Percentiles rank a stretch among this genome's conserved stretches.
These are phyloP conservation scores for Brenthis daphne DNA, from an alignment of 2,888 invertebrate genomes.

Conservation along the genomic window DNA sequence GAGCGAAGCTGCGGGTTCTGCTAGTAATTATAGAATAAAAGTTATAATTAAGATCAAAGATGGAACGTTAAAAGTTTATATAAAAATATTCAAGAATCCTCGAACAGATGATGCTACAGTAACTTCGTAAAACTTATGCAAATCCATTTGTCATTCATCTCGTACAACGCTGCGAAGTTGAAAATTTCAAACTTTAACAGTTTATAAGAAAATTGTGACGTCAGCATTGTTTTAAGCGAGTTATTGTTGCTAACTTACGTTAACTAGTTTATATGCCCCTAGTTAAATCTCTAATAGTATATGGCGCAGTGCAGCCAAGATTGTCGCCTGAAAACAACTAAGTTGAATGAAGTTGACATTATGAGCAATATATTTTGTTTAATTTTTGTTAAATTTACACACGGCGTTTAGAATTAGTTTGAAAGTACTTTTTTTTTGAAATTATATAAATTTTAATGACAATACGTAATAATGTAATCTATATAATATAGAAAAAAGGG, in stretches of 20 bases:
- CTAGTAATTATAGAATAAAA: neutral
- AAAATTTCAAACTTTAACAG: slow-evolving; percentile 17
- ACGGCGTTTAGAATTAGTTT: too few species aligned
- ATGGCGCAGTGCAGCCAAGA: too few species aligned
- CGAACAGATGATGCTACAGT: slow-evolving; percentile 20
- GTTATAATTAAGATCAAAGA: neutral
- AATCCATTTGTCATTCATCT: slow-evolving; percentile 24
- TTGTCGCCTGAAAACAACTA: too few species aligned
- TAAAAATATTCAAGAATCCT: slow-evolving; percentile 4
- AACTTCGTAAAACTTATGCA: slow-evolving; percentile 19
- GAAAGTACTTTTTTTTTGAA: too few species aligned
- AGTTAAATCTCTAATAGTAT: too few species aligned
- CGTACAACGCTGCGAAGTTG: slow-evolving; percentile 15
- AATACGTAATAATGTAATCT: too few species aligned
- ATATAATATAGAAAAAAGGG: too few species aligned
- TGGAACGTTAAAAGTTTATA: slow-evolving; percentile 2
- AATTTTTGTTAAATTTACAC: too few species aligned
- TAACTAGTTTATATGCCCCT: slow-evolving; percentile 10
- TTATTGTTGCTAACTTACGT: slow-evolving; percentile 11
- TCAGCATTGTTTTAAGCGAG: slow-evolving; percentile 18
- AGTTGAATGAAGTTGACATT: too few species aligned
- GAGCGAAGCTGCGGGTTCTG: too few species aligned
- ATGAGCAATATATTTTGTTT: too few species aligned
- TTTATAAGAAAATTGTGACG: slow-evolving; percentile 18
- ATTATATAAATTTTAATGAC: too few species aligned